phyloP scores from a whole-genome alignment of 2,113 vertebrate species.

The Amia ocellicauda region DNA sequence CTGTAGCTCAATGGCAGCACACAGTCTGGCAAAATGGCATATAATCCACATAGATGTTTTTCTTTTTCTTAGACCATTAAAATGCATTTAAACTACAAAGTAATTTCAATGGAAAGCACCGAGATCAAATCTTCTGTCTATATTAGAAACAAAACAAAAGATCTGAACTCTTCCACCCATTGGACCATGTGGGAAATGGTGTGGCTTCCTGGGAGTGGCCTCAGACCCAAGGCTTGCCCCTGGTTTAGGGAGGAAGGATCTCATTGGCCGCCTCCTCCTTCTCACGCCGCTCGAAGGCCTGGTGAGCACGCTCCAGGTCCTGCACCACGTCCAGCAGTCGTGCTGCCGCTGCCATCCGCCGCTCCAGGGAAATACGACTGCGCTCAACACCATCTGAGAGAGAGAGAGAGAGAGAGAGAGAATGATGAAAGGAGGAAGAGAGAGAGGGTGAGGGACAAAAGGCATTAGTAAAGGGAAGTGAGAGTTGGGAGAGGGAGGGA shows the following conservation, averaged over 20 bases:
- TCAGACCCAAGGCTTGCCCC: no score
- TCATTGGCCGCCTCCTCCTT: conserved; percentile 44
- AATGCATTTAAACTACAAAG: no score
- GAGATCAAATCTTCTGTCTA: no score
- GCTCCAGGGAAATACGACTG: conserved; percentile 28
- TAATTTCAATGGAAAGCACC: no score
- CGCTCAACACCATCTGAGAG: conserved; percentile 41
- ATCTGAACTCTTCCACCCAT: no score
- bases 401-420: not conserved
- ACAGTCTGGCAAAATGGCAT: no score
- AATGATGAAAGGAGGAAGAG: not conserved
- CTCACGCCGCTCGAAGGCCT: conserved; percentile 65
- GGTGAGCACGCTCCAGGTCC: conserved; percentile 72
- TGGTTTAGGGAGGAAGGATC: conserved; percentile 48
- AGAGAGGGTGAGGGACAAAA: not conserved
- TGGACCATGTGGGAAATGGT: no score
- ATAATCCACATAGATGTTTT: no score
- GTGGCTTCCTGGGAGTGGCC: no score
- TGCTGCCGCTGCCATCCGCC: conserved; percentile 40
- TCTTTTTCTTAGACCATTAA: no score
- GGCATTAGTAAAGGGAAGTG: not conserved
- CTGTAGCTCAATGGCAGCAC: no score
- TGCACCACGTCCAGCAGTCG: conserved; percentile 67
- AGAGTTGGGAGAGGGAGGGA: not conserved
- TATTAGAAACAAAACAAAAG: no score